Evolutionary conservation across 2,113 vertebrate species (phyloP).

Genomic region (Eulemur rufifrons): DNA sequence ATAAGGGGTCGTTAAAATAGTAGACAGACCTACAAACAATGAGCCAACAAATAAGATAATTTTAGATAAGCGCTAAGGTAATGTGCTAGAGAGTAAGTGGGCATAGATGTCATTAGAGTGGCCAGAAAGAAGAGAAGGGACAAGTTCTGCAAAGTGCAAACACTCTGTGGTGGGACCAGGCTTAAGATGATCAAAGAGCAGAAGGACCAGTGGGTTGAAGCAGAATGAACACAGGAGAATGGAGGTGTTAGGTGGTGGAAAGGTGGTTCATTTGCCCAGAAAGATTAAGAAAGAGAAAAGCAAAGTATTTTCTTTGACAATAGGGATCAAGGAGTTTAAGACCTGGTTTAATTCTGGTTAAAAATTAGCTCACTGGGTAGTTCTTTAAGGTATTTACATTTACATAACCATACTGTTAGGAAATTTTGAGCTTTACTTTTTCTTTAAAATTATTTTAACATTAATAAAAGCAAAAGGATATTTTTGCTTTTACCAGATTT

Average conservation of each 20-base stretch:
- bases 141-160: background rate
- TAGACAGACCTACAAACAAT: background rate
- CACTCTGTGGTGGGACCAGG: background rate
- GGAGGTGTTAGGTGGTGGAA: background rate
- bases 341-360: background rate
- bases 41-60: background rate
- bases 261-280: background rate
- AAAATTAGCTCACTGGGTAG: background rate
- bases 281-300: background rate
- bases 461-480: background rate
- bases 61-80: background rate
- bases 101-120: background rate
- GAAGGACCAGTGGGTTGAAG: background rate
- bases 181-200: background rate
- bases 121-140: background rate
- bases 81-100: background rate
- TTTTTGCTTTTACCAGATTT: background rate
- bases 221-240: background rate
- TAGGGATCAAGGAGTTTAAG: background rate
- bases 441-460: background rate
- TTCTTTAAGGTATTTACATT: background rate
- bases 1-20: background rate
- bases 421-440: background rate
- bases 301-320: background rate
- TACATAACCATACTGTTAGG: background rate